Evolutionary conservation across 2,888 invertebrate species (phyloP).

Genomic region (Xestia xanthographa): DNA sequence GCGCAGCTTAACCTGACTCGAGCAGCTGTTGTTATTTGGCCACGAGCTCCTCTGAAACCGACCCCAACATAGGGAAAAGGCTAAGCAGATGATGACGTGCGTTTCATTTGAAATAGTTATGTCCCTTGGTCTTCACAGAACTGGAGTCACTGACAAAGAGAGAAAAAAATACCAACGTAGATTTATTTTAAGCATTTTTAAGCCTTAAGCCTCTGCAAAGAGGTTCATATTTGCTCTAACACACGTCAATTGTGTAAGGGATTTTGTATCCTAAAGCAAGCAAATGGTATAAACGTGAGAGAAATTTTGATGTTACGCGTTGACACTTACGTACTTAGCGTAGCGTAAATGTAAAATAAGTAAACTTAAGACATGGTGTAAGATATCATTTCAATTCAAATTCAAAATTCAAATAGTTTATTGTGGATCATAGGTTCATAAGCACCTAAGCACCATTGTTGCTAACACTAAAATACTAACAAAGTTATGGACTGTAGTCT

Average conservation of each 20-base stretch:
- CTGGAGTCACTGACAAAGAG: too few species aligned
- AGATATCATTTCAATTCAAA: too few species aligned
- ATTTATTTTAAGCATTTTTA: not conserved
- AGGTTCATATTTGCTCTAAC: constrained; percentile 6
- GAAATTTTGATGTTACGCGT: not conserved
- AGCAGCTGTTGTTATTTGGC: too few species aligned
- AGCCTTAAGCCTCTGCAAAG: not conserved
- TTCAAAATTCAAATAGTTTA: too few species aligned
- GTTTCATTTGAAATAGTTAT: not conserved
- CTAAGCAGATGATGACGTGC: not conserved
- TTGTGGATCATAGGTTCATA: too few species aligned
- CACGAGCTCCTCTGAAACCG: too few species aligned
- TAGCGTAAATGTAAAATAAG: not conserved
- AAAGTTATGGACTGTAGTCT: too few species aligned
- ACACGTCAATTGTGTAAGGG: not conserved
- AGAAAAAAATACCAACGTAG: not conserved
- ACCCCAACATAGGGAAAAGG: not conserved
- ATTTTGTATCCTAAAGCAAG: not conserved
- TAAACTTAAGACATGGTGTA: not conserved
- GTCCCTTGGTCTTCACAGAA: not conserved
- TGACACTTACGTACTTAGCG: not conserved
- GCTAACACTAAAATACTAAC: too few species aligned
- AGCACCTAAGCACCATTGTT: too few species aligned
- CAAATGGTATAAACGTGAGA: not conserved
- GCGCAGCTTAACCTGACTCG: too few species aligned